Evolutionary conservation across 2,113 vertebrate species (phyloP), one percentile per base, ranked within the genome.

Genomic region (Circaetus gallicus): DNA sequence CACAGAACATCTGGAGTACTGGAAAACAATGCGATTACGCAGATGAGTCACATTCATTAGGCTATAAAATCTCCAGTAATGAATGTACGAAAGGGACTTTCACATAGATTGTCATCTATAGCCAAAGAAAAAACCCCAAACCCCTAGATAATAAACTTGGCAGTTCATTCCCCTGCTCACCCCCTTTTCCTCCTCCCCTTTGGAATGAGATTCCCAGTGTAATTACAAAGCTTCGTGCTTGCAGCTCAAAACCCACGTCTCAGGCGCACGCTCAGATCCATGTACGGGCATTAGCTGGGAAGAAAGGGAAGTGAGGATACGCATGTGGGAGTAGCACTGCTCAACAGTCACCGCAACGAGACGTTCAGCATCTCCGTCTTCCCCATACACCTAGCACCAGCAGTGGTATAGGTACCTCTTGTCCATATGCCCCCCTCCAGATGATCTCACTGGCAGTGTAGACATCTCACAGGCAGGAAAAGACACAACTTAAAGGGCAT

Each of bases 11-110:
- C 98, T 98, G 98, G 98, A 98, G 97, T 16, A 90, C 96, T 97
- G 97, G 93, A 97, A 98, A 98, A 98, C 94, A 96, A 97, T 98
- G 97, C 62, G 98, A 98, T 98, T 98, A 97, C 97, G 93, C 98
- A 98, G 98, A 98, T 98, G 98, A 98, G 98, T 97, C 95, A 90
- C 95, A 98, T 98, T 97, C 97, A 97, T 98, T 98, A 98, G 96
- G 95, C 97, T 95, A 86, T 98, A 98, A 98, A 98, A 98, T 95
- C 97, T 97, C 96, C 94, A 87, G 91, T 97, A 98, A 98, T 98
- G 96, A 97, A 97, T 84, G 61, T 95, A 81, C 13, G 6, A 43
- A 87, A 97, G 97, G 97, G 97, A 97, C 96, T 97, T 92, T 56
- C 81, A 85, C 78, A 52, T 82, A 90, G 97, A 97, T 97, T 96